Evolutionary conservation across 53 echinoderm and acorn worm species (phyloP).

Genomic region (Paracentrotus lividus): DNA sequence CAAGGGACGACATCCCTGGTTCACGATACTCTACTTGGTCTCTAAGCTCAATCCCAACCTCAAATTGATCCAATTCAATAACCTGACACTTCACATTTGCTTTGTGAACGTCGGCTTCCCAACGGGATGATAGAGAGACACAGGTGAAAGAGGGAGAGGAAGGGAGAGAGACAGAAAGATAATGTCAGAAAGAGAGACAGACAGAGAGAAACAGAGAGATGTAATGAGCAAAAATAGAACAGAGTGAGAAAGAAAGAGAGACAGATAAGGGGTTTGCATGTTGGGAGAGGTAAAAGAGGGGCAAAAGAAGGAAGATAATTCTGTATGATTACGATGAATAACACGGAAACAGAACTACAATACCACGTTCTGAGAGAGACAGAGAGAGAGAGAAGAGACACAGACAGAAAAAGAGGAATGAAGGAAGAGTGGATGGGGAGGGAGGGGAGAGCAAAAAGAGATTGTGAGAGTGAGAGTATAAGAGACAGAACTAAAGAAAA

Average conservation of each 20-base stretch:
- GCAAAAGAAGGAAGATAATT: neutral
- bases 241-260: neutral
- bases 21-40: neutral
- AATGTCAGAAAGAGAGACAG: neutral
- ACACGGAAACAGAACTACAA: neutral
- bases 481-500: neutral
- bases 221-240: neutral
- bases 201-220: neutral
- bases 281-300: neutral
- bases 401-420: neutral
- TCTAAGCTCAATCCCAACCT: slow-evolving; percentile 8
- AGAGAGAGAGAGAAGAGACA: neutral
- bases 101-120: slow-evolving; percentile 18
- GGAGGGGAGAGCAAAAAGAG: neutral
- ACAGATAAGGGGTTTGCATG: neutral
- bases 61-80: slow-evolving; percentile 53
- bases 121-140: slow-evolving; percentile 14
- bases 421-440: neutral
- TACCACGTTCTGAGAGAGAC: neutral
- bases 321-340: too few species aligned
- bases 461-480: neutral
- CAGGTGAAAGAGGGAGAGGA: neutral
- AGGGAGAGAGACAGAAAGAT: neutral
- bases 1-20: neutral
- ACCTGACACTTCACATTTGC: slow-evolving; percentile 44